phyloP scores from a whole-genome alignment of 2,797 vertebrate genomes.

The Neostethus bicornis region DNA sequence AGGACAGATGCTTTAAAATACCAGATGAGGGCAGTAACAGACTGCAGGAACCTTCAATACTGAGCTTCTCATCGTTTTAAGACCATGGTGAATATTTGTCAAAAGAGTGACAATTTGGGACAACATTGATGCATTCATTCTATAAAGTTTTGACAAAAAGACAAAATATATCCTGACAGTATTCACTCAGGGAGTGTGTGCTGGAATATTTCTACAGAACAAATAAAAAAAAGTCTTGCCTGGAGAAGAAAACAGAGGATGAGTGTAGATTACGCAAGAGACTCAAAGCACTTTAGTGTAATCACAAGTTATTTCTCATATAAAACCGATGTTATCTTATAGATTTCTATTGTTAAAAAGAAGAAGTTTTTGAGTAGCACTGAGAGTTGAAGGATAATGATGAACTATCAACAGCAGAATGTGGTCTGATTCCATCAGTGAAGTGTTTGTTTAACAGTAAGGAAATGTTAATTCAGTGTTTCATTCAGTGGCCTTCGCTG shows the following conservation, averaged over 20 bases:
- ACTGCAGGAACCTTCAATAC: conserved; percentile 6
- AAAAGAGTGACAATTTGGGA: neutral
- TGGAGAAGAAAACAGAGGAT: neutral
- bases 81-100: neutral
- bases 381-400: conserved; percentile 10
- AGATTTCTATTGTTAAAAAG: conserved; percentile 16
- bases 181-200: neutral
- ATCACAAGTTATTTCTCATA: conserved; percentile 1
- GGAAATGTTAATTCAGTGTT: conserved; percentile 1
- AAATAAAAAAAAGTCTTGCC: neutral
- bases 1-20: neutral
- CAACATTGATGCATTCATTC: neutral
- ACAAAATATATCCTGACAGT: neutral
- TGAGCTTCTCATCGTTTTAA: neutral
- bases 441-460: neutral
- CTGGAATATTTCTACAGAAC: neutral
- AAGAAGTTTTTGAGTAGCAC: neutral
- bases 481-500: neutral
- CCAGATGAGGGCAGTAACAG: conserved; percentile 60
- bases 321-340: conserved; percentile 16
- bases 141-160: neutral
- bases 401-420: conserved; percentile 9
- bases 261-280: neutral
- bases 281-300: neutral
- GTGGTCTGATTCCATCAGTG: neutral